These are phyloP conservation scores for Daktulosphaira vitifoliae DNA, from an alignment of 1,140 invertebrate species.

Conservation along the genomic window DNA sequence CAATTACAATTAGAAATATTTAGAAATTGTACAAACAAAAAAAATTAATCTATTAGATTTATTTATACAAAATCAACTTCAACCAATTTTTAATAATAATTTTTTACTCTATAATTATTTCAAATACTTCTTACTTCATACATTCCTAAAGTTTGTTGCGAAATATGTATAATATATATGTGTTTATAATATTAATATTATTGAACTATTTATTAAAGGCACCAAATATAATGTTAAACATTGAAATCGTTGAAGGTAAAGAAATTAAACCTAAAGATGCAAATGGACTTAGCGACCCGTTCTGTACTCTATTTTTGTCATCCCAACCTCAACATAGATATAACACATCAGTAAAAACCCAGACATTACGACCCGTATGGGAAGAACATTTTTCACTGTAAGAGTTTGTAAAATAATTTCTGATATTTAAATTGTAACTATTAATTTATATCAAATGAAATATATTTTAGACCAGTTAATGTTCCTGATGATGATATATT, in stretches of 20 bases:
- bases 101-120: too few species aligned
- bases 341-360: conserved; percentile 82
- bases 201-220: conserved; percentile 60
- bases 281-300: conserved; percentile 93
- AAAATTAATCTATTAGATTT: too few species aligned
- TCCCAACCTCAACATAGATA: conserved; percentile 65
- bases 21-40: too few species aligned
- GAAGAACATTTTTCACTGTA: conserved; percentile 96
- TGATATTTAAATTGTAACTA: neutral
- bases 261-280: conserved; percentile 90
- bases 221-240: conserved; percentile 83
- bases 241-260: conserved; percentile 86
- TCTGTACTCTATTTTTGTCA: conserved; percentile 73
- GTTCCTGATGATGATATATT: conserved; percentile 47
- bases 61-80: too few species aligned
- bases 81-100: too few species aligned
- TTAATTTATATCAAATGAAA: conserved; percentile 1
- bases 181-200: too few species aligned
- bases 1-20: too few species aligned
- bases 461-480: conserved; percentile 43
- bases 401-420: conserved; percentile 47
- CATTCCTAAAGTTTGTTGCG: neutral
- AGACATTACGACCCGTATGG: conserved; percentile 85
- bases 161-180: too few species aligned
- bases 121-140: too few species aligned